phyloP scores from a whole-genome alignment of 2,113 vertebrate species.

The Tragelaphus imberbis region DNA sequence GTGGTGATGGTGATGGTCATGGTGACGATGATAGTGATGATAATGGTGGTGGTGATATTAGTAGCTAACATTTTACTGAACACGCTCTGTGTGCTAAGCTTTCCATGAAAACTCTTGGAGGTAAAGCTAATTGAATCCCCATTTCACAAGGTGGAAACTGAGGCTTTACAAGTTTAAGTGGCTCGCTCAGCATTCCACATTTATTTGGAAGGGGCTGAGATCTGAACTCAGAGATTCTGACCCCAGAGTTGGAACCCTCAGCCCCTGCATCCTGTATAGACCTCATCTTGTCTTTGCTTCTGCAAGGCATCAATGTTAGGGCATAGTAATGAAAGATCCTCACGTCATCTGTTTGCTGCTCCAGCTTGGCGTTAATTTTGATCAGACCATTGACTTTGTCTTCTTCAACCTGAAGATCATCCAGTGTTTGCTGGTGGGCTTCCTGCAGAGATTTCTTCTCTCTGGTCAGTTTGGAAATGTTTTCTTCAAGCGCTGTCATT shows the following conservation, averaged over 20 bases:
- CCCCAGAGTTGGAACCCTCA: background rate
- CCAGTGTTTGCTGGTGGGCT: constrained; percentile 84
- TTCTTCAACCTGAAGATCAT: constrained; percentile 86
- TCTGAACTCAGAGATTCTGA: background rate
- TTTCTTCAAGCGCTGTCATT: constrained; percentile 85
- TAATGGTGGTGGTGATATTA: background rate
- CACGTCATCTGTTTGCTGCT: constrained; percentile 86
- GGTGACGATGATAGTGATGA: background rate
- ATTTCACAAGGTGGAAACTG: background rate
- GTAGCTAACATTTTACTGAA: background rate
- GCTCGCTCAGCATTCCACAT: background rate
- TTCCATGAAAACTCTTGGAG: background rate
- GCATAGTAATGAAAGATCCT: background rate
- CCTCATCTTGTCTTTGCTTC: background rate
- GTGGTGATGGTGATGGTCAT: fast-evolving
- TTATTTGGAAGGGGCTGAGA: background rate
- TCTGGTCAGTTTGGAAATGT: constrained; percentile 85
- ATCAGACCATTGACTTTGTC: constrained; percentile 85
- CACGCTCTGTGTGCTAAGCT: fast-evolving
- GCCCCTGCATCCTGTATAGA: fast-evolving
- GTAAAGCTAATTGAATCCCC: fast-evolving
- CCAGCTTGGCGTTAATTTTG: constrained; percentile 85
- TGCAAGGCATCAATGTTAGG: fast-evolving
- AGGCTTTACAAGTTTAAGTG: background rate
- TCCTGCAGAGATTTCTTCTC: constrained; percentile 88